Conservation (phyloP, 92 coral and sea anemone genomes). For the Bergia puertoricense region DNA sequence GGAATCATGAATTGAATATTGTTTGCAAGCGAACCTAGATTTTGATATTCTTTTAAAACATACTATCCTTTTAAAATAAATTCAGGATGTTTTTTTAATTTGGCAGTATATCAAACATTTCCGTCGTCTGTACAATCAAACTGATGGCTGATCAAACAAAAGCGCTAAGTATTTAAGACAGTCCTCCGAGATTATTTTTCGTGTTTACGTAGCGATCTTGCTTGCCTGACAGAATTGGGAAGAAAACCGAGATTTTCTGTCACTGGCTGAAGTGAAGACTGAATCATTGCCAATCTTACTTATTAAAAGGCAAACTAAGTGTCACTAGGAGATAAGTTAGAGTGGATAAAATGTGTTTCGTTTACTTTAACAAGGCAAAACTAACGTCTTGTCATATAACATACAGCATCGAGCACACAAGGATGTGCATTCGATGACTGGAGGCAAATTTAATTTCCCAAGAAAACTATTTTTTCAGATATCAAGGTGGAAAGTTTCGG, state of each 20-base stretch:
- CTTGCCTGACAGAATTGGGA: neutral
- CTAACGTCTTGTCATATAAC: neutral
- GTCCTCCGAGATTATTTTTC: neutral
- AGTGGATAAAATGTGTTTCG: neutral
- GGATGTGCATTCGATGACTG: neutral
- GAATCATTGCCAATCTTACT: neutral
- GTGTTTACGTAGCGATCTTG: neutral
- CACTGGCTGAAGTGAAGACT: neutral
- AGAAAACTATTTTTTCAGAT: neutral
- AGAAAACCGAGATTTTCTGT: neutral
- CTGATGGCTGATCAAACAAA: constrained; percentile 3
- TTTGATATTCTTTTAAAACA: neutral
- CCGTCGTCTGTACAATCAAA: neutral
- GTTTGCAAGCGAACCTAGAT: constrained; percentile 1
- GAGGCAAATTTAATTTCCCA: neutral
- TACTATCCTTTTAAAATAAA: neutral
- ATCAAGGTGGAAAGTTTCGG: neutral
- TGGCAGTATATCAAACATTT: neutral
- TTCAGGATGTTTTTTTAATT: neutral
- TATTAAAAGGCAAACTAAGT: neutral
- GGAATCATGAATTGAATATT: neutral
- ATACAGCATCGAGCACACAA: neutral
- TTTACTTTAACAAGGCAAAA: neutral
- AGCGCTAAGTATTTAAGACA: neutral
- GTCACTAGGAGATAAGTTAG: neutral